These are phyloP conservation scores for Serranus cabrilla DNA, from an alignment of 2,797 vertebrate genomes.

Conservation along the genomic window DNA sequence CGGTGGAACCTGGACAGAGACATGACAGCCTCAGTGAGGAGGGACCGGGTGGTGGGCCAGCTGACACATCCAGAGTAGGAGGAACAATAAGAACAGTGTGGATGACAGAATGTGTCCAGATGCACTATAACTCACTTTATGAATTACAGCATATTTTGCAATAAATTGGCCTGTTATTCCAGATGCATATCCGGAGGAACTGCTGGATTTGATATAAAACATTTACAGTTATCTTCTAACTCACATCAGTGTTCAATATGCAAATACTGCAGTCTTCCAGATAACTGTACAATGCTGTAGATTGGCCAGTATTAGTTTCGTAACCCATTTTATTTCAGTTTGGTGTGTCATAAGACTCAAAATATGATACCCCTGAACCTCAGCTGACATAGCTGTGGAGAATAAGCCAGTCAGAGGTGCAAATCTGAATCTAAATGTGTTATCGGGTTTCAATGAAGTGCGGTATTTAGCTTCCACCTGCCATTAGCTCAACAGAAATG, in stretches of 20 bases:
- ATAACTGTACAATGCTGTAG: background rate
- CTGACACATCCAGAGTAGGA: conserved; percentile 46
- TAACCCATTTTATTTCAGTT: background rate
- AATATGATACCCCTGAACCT: background rate
- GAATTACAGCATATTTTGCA: conserved; percentile 16
- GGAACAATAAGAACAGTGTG: conserved; percentile 37
- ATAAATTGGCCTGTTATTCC: conserved; percentile 13
- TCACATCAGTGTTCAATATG: background rate
- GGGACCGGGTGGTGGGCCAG: conserved; percentile 18
- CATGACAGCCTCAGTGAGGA: conserved; percentile 49
- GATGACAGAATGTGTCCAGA: conserved; percentile 41
- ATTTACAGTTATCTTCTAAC: too few relatives aligned
- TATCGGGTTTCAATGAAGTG: background rate
- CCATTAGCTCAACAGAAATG: background rate
- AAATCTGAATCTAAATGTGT: background rate
- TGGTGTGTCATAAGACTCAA: background rate
- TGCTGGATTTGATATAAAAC: background rate
- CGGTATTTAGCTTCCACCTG: conserved; percentile 9
- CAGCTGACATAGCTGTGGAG: background rate
- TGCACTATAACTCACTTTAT: conserved; percentile 38
- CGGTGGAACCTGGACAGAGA: conserved; percentile 67
- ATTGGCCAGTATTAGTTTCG: background rate
- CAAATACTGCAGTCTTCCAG: background rate
- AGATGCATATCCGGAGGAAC: background rate
- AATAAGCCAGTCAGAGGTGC: conserved; percentile 2